A percentile compares a stretch with the other conserved stretches of the same genome.
phyloP scores from a whole-genome alignment of 2,113 vertebrate genomes.

The Podocnemis expansa region DNA sequence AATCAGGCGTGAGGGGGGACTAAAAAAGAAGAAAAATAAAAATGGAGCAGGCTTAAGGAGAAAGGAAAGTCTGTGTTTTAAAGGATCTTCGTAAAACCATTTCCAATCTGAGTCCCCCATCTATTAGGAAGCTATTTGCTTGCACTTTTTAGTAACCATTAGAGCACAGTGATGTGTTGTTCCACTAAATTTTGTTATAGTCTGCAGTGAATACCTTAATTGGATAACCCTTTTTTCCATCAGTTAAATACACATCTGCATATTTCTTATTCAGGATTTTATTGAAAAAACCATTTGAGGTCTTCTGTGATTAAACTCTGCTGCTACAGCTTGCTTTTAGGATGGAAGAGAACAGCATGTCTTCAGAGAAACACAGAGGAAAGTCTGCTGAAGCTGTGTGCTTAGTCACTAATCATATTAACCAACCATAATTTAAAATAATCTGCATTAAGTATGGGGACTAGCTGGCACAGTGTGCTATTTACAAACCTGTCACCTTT shows the following conservation, averaged over 20 bases:
- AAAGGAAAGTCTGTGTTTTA: accelerated
- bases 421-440: conserved; percentile 37
- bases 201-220: background rate
- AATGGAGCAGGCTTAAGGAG: background rate
- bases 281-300: background rate
- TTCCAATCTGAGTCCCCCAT: background rate
- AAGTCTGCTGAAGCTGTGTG: background rate
- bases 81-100: background rate
- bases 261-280: conserved; percentile 10
- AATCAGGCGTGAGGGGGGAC: background rate
- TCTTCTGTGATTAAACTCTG: background rate
- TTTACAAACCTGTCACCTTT: conserved; percentile 34
- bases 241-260: background rate
- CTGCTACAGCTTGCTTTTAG: background rate
- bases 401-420: background rate
- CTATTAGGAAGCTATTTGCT: background rate
- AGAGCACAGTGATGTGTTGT: background rate
- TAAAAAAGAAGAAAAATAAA: background rate
- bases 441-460: conserved; percentile 15
- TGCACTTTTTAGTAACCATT: background rate
- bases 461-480: conserved; percentile 1
- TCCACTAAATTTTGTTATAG: background rate
- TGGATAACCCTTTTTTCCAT: conserved; percentile 6
- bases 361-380: conserved; percentile 17
- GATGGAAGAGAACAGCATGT: background rate